A percentile compares a stretch with the other conserved stretches of the same genome.
Evolutionary conservation across 2,888 invertebrate species (phyloP).

Genomic region (Epistrophe eligans): DNA sequence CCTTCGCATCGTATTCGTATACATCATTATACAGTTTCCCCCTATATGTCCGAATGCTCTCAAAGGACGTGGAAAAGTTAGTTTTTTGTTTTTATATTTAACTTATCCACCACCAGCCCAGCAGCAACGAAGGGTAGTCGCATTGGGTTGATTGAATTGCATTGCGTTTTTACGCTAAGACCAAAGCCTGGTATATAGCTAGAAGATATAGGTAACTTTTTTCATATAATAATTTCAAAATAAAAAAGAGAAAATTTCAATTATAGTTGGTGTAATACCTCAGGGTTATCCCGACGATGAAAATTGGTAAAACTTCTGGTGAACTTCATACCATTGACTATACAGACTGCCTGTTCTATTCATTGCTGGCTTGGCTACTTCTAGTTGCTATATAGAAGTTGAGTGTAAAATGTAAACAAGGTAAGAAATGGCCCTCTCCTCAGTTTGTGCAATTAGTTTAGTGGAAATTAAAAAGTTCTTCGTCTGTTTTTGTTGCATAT

Average conservation of each 20-base stretch:
- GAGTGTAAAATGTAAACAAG: constrained; percentile 36
- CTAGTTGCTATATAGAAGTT: neutral
- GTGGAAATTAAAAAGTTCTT: constrained; percentile 33
- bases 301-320: constrained; percentile 51
- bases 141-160: neutral
- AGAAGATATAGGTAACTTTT: constrained; percentile 38
- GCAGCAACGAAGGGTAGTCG: neutral
- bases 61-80: constrained; percentile 31
- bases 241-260: constrained; percentile 59
- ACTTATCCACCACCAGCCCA: neutral
- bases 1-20: neutral
- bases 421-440: constrained; percentile 27
- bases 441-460: constrained; percentile 59
- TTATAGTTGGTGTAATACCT: constrained; percentile 63
- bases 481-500: constrained; percentile 65
- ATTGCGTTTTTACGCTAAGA: constrained; percentile 14
- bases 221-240: constrained; percentile 51
- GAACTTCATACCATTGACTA: constrained; percentile 31
- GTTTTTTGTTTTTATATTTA: neutral
- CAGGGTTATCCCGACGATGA: constrained; percentile 49
- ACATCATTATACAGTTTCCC: constrained; percentile 29
- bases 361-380: neutral
- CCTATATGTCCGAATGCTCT: neutral
- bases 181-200: neutral
- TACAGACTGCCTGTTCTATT: neutral